A percentile compares a stretch with the other conserved stretches of the same genome.
Conservation (phyloP, 2,888 invertebrate genomes). For the Apamea anceps region DNA sequence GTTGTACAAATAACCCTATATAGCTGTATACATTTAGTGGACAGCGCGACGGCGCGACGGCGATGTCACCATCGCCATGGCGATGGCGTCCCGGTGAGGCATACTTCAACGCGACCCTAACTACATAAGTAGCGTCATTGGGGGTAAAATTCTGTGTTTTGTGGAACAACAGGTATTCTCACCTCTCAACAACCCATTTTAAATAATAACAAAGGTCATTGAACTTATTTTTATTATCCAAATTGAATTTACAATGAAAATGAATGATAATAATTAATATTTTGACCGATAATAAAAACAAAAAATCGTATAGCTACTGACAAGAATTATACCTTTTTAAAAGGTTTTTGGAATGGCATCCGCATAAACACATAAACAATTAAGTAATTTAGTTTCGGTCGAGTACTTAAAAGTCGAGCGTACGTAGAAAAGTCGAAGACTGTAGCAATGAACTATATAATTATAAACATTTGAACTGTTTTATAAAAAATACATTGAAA, state of each 20-base stretch:
- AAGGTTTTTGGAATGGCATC: slow-evolving; percentile 89
- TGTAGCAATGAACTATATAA: slow-evolving; percentile 48
- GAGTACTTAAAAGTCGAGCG: slow-evolving; percentile 59
- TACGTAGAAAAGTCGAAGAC: slow-evolving; percentile 40
- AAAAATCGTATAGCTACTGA: slow-evolving; percentile 87
- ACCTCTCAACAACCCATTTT: neutral
- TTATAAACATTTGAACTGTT: slow-evolving; percentile 34
- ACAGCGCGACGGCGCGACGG: too few species aligned
- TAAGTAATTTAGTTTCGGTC: slow-evolving; percentile 68
- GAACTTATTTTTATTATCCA: slow-evolving; percentile 85
- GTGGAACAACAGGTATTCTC: too few species aligned
- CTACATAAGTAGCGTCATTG: neutral
- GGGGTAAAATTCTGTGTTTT: neutral
- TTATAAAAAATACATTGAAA: slow-evolving; percentile 58
- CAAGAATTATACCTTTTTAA: slow-evolving; percentile 89
- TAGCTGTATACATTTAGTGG: neutral
- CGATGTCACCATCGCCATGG: too few species aligned
- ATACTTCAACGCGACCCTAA: neutral
- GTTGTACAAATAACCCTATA: too few species aligned
- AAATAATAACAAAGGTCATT: slow-evolving; percentile 65
- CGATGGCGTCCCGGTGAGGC: neutral
- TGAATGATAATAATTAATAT: slow-evolving; percentile 80
- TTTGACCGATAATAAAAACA: slow-evolving; percentile 82
- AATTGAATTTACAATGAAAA: slow-evolving; percentile 88
- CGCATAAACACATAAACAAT: slow-evolving; percentile 75